phyloP scores from a whole-genome alignment of 2,113 vertebrate genomes.

The Bubo bubo region DNA sequence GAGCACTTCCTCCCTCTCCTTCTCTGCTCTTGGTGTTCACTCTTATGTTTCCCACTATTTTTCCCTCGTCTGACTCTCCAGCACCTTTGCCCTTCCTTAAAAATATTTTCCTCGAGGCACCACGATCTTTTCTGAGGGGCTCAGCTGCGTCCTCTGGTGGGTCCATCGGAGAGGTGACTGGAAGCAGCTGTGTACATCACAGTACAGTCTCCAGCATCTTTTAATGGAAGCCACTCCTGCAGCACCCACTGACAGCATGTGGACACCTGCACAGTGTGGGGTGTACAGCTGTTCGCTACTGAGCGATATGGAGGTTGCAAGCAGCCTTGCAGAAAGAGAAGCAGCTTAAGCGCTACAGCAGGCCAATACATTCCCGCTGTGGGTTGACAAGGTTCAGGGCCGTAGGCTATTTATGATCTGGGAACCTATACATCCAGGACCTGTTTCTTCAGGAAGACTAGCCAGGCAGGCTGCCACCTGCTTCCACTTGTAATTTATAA shows the following conservation, averaged over 20 bases:
- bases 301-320: background rate
- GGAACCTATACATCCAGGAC: background rate
- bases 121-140: fast-evolving
- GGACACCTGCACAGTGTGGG: fast-evolving
- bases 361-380: fast-evolving
- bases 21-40: background rate
- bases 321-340: background rate
- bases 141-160: fast-evolving
- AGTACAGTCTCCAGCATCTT: background rate
- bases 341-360: background rate
- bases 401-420: fast-evolving
- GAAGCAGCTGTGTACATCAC: background rate
- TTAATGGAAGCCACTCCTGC: background rate
- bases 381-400: fast-evolving
- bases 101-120: fast-evolving
- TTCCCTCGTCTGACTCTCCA: fast-evolving
- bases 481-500: background rate
- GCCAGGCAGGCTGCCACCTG: background rate
- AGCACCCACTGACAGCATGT: fast-evolving
- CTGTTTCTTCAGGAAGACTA: background rate
- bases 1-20: background rate
- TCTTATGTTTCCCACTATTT: background rate
- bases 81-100: background rate
- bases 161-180: background rate
- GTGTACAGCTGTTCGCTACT: fast-evolving